Percentiles rank a stretch among this genome's conserved stretches.
phyloP scores from a whole-genome alignment of 2,113 vertebrate species.

The Cygnus buccinator region DNA sequence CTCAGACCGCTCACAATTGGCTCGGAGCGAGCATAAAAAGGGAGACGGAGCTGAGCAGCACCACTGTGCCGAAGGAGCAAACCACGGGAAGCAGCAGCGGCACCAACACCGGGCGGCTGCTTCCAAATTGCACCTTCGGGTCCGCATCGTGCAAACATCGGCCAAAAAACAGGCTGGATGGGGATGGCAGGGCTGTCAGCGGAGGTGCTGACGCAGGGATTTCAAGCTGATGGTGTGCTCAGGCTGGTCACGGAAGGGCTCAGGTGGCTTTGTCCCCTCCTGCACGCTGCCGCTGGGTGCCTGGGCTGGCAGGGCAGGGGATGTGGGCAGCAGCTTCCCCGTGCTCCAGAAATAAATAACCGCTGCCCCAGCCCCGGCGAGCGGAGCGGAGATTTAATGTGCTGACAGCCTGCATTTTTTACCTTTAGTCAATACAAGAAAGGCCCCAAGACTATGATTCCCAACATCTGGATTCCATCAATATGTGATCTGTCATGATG shows the following conservation, averaged over 20 bases:
- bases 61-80: neutral
- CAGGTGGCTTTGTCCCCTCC: neutral
- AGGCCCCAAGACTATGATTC: constrained; percentile 85
- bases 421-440: constrained; percentile 84
- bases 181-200: neutral
- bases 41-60: neutral
- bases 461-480: constrained; percentile 89
- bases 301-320: constrained; percentile 14
- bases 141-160: neutral
- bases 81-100: neutral
- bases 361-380: neutral
- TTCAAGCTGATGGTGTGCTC: neutral
- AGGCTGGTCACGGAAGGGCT: accelerated
- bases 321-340: neutral
- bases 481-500: constrained; percentile 88
- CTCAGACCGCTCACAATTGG: neutral
- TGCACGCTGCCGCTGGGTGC: too few species aligned
- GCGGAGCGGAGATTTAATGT: constrained; percentile 73
- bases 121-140: neutral
- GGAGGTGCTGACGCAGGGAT: neutral
- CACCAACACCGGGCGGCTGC: accelerated
- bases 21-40: neutral
- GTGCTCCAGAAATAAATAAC: constrained; percentile 66
- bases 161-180: neutral
- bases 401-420: constrained; percentile 85